phyloP scores from a whole-genome alignment of 2,797 vertebrate species.

The Xiphophorus birchmanni region DNA sequence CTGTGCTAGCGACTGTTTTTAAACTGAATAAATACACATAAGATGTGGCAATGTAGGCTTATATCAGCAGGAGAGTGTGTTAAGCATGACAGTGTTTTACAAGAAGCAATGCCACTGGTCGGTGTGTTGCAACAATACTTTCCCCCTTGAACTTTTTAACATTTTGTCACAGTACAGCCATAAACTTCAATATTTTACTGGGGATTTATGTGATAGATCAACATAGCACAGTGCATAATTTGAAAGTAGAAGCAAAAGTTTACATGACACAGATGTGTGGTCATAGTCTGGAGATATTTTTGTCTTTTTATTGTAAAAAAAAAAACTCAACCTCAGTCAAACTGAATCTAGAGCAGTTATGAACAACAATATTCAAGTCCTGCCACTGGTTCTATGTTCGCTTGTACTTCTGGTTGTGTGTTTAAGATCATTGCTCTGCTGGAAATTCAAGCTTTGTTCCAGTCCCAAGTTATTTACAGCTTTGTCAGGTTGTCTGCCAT shows the following conservation, averaged over 20 bases:
- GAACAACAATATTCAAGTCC: neutral
- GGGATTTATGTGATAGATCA: neutral
- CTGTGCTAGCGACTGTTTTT: neutral
- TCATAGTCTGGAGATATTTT: neutral
- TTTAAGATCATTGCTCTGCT: neutral
- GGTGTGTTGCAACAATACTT: constrained; percentile 3
- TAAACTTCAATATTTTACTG: neutral
- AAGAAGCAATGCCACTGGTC: neutral
- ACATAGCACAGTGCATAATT: neutral
- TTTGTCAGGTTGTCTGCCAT: neutral
- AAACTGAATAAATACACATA: neutral
- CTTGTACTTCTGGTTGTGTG: neutral
- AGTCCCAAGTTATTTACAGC: neutral
- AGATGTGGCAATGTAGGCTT: neutral
- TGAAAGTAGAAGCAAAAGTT: neutral
- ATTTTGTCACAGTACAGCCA: neutral
- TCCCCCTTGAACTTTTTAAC: neutral
- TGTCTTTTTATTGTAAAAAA: neutral
- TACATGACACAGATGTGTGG: neutral
- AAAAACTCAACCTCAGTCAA: neutral
- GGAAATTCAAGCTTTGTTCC: neutral
- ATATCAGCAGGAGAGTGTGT: neutral
- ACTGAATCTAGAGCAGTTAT: neutral
- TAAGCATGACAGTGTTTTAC: neutral
- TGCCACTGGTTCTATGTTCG: neutral